Evolutionary conservation across 64 coral and sea anemone genomes (phyloP), one percentile per base, ranked within the genome.

Genomic region (Orbicella faveolata): DNA sequence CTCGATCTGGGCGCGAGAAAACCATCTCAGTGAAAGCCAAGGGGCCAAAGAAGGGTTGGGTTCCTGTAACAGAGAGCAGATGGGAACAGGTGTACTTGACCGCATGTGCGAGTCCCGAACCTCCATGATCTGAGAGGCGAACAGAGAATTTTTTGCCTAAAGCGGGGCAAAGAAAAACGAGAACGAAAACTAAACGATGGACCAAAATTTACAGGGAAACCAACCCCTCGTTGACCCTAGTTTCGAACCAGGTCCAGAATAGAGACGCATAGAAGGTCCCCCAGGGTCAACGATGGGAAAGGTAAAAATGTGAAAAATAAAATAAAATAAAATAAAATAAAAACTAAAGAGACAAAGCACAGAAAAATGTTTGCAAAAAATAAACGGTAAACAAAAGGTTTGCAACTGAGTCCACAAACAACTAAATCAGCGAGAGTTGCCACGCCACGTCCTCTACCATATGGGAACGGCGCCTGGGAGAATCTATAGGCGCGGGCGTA

Each of bases 11-110:
- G 9, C 10, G 41, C 7, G 9, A 21, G 23, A 8, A 67, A 11
- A 88, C 77, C 75, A 93, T 72, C 9, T 57, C 55, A 1, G 69
- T 61, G 2, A 62, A 87, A 34, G 76, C 34, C 4, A 92, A 19
- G 34, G 83, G 90, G 61, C 90, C 82, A 74, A 88, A 64, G 64
- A 93, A 93, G 55, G 91, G 85, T 2, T 39, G 63, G 85, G 76
- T 80, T 19, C 85, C 66, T 70, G 84, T 19, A 23, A 36, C 15
- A 78, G 41, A 54, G 36, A 26, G 61, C 36, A 41, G 8, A 78
- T 19, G 12, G 90, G 81, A 36, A 85, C 57, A 57, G 10, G 20
- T 88, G 23, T 3, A 36, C 21, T 54, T 30, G 61, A 5, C 57
- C 8, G 44, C 3, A 52, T 54, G 19, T 88, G 35, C 54, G 13